Base-by-base conservation (phyloP, 2,797 vertebrate genomes). In the Leucoraja ocellata region DNA sequence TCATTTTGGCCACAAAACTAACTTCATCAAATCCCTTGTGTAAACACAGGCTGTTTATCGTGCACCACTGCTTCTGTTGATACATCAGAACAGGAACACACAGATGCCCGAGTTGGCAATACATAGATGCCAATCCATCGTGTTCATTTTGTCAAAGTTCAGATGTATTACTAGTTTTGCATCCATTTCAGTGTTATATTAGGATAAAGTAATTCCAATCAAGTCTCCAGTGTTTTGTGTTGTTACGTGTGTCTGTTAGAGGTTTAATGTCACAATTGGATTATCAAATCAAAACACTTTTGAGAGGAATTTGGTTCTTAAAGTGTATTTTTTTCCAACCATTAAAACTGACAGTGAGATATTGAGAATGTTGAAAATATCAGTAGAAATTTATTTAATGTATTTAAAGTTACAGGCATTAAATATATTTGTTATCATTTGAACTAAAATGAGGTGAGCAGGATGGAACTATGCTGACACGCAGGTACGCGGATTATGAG, bases 1-100 rank as follows among this genome's bases (percentile, higher is more conserved):
- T 76, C 46, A 74, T 92, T 76, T 92, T n/a, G 28, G 71, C 90
- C 71, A 92, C 90, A 92, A 92, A 92, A 39, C 90, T 73, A n/a
- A 54, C 90, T 88, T 88, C 65, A 68, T 6, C 90, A 74, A 74
- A 71, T 54, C 39, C 79, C 14, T 68, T 92, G 39, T 76, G 54
- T 74, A 58, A 76, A 92, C 73, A 92, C 68, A 76, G 46, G 65
- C 68, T 58, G 90, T 92, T 92, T 92, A 92, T 74, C 1, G 25
- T 92, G 71, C 90, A 76, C 71, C 6, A 74, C 73, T 74, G 90
- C 90, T 74, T 92, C 25, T 54, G 25, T 54, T 74, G 76, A 74
- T 74, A 39, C 90, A 46, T 76, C 71, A 54, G 21, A 74, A 54
- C 68, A 54, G 39, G 46, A 76, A 76, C 39, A 73, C 39, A 18